phyloP scores from a whole-genome alignment of 2,113 vertebrate genomes.

The Ophiodon elongatus region DNA sequence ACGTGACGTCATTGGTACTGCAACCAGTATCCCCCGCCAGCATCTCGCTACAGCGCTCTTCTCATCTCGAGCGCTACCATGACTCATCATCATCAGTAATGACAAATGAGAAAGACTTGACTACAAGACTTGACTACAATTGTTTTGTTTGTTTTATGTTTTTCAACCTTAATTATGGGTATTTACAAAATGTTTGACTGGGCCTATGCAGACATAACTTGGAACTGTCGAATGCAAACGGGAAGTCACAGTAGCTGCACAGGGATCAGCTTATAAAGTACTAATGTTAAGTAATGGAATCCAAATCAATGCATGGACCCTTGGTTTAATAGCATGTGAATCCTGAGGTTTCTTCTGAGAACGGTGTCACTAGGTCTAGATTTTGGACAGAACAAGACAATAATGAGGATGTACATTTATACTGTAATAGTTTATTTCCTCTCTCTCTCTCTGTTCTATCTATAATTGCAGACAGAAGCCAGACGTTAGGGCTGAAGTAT shows the following conservation, averaged over 20 bases:
- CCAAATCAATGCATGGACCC: neutral
- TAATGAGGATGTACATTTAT: neutral
- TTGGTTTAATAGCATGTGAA: neutral
- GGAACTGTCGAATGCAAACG: neutral
- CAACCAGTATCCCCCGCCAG: neutral
- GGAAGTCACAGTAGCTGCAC: neutral
- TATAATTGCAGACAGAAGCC: neutral
- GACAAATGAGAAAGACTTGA: neutral
- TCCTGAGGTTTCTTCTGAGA: neutral
- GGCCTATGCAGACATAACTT: neutral
- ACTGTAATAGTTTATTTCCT: neutral
- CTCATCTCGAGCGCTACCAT: neutral
- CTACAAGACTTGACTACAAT: neutral
- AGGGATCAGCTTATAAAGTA: neutral
- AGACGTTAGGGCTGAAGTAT: too few species aligned
- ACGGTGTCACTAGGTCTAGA: neutral
- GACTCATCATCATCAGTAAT: conserved; percentile 5
- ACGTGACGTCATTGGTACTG: neutral
- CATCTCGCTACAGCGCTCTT: neutral
- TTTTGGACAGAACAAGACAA: neutral
- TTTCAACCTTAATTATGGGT: neutral
- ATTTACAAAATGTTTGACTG: neutral
- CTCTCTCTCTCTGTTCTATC: neutral
- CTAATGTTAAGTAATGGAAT: neutral
- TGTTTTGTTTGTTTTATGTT: too few species aligned